A percentile compares a stretch with the other conserved stretches of the same genome.
These are phyloP conservation scores for Deilephila elpenor DNA, from an alignment of 2,888 invertebrate genomes.

Conservation along the genomic window DNA sequence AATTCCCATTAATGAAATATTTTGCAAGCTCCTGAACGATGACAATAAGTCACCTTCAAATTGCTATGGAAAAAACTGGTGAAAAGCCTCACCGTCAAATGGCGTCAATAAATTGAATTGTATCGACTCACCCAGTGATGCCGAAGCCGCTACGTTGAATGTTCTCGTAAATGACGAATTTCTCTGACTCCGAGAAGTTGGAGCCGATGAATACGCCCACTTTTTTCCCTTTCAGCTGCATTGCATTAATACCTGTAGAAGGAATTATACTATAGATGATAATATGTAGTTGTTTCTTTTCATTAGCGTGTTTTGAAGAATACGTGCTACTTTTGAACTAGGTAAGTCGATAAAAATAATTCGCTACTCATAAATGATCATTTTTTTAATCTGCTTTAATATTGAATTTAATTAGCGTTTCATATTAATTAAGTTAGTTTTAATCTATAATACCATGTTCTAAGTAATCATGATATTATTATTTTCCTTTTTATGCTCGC, in stretches of 20 bases:
- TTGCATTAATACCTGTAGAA: conserved; percentile 74
- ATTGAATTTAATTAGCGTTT: no score
- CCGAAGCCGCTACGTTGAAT: conserved; percentile 55
- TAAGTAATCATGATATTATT: no score
- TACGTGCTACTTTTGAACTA: no score
- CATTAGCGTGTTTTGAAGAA: background rate
- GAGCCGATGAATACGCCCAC: conserved; percentile 73
- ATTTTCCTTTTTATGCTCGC: no score
- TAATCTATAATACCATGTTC: no score
- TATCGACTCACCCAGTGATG: conserved; percentile 55
- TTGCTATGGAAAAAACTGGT: background rate
- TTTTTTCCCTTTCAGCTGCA: conserved; percentile 75
- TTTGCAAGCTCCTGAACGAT: background rate
- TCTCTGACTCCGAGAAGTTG: conserved; percentile 85
- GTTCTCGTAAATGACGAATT: conserved; percentile 68
- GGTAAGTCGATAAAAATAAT: no score
- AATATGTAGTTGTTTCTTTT: background rate
- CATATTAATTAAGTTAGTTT: no score
- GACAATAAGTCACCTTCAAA: background rate
- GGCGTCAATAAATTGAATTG: conserved; percentile 43
- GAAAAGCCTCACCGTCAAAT: conserved; percentile 8
- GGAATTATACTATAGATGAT: background rate
- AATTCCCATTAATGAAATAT: no score
- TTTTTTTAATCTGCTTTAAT: no score
- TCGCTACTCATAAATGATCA: no score